phyloP scores from a whole-genome alignment of 2,797 vertebrate genomes.

The Kryptolebias ocellatus region DNA sequence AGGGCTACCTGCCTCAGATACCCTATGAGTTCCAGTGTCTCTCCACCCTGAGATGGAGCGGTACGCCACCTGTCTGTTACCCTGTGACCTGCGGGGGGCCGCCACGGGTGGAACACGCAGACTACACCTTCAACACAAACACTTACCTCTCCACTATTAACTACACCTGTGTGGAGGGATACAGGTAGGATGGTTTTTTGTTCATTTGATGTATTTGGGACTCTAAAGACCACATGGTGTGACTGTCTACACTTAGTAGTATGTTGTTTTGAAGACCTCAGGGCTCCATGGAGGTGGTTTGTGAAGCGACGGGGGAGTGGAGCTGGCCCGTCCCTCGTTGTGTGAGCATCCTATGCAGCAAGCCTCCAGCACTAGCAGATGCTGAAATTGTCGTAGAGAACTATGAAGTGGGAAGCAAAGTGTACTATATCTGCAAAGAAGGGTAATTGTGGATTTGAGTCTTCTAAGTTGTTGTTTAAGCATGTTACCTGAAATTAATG shows the following conservation, averaged over 20 bases:
- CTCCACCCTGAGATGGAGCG: constrained; percentile 87
- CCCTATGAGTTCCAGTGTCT: constrained; percentile 89
- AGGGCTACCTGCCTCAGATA: constrained; percentile 86
- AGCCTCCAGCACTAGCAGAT: constrained; percentile 87
- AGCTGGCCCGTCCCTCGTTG: constrained; percentile 86
- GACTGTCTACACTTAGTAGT: constrained; percentile 35
- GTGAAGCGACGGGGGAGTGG: constrained; percentile 90
- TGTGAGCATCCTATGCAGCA: constrained; percentile 84
- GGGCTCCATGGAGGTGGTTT: constrained; percentile 86
- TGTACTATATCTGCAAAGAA: constrained; percentile 94
- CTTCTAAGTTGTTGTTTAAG: constrained; percentile 10
- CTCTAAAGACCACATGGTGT: not conserved
- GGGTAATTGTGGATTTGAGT: constrained; percentile 84
- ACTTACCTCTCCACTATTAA: constrained; percentile 87
- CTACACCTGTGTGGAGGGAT: constrained; percentile 89
- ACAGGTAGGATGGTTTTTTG: constrained; percentile 84
- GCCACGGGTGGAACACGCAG: constrained; percentile 82
- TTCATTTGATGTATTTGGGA: not conserved
- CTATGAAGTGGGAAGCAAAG: constrained; percentile 88
- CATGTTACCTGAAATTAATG: not conserved
- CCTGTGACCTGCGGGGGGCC: constrained; percentile 86
- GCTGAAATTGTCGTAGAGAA: constrained; percentile 83
- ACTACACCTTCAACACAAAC: constrained; percentile 80
- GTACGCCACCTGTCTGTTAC: constrained; percentile 85
- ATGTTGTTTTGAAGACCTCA: constrained; percentile 85